phyloP scores from a whole-genome alignment of 2,113 vertebrate species.

The Lophura nycthemera region DNA sequence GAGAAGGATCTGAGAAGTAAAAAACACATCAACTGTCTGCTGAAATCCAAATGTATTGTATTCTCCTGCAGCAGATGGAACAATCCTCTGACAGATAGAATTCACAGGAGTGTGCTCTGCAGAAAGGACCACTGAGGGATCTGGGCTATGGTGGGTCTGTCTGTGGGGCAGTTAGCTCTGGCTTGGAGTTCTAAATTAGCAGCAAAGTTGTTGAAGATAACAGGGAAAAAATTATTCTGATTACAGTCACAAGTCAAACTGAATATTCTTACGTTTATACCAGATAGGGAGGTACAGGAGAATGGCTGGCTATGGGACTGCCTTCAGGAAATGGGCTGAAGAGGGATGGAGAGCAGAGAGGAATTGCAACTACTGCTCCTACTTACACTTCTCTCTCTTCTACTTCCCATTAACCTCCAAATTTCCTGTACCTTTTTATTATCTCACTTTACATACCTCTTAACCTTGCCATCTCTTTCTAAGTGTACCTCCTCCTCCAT shows the following conservation, averaged over 20 bases:
- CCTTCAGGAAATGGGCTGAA: not conserved
- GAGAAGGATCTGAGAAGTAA: not conserved
- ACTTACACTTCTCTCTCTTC: not conserved
- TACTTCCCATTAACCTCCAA: not conserved
- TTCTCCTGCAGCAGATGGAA: not conserved
- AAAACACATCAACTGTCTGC: not conserved
- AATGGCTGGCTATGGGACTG: accelerated
- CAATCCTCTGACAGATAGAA: accelerated
- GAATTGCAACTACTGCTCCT: accelerated
- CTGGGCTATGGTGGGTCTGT: not conserved
- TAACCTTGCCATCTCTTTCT: not conserved
- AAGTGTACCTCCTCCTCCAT: not conserved
- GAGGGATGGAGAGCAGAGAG: not conserved
- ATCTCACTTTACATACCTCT: not conserved
- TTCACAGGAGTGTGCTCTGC: not conserved
- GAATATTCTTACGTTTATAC: not conserved
- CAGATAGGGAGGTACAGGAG: not conserved
- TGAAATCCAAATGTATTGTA: not conserved
- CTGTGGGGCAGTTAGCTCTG: not conserved
- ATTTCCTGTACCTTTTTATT: not conserved
- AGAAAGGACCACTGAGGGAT: not conserved
- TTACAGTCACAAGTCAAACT: not conserved
- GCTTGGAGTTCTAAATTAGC: not conserved
- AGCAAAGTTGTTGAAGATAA: not conserved
- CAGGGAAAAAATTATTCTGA: not conserved